phyloP scores from a whole-genome alignment of 1,140 invertebrate genomes.

The Drosophila takahashii region DNA sequence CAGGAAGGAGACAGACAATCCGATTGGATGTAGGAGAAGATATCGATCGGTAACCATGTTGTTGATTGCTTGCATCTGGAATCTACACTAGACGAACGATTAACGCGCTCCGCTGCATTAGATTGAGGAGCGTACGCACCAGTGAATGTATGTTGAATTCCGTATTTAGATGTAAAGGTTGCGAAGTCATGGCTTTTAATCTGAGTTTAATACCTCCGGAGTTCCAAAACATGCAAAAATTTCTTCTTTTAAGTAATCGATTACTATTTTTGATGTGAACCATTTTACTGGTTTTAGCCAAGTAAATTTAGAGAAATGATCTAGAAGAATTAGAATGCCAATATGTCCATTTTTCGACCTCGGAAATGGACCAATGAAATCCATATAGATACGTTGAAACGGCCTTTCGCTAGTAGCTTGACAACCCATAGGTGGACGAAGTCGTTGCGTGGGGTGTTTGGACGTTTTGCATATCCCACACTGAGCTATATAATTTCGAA shows the following conservation, averaged over 20 bases:
- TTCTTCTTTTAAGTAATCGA: not conserved
- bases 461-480: conserved; percentile 17
- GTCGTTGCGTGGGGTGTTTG: conserved; percentile 5
- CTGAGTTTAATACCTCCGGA: not conserved
- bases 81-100: no score
- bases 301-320: conserved; percentile 24
- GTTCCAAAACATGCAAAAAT: no score
- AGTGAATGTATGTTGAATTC: conserved; percentile 11
- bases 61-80: no score
- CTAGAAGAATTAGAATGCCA: not conserved
- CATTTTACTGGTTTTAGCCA: conserved; percentile 12
- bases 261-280: conserved; percentile 1
- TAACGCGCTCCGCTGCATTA: conserved; percentile 1
- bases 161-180: conserved; percentile 3
- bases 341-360: conserved; percentile 4
- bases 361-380: conserved; percentile 27
- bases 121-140: conserved; percentile 17
- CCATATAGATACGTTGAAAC: conserved; percentile 14
- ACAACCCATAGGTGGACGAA: conserved; percentile 4
- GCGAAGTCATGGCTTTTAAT: conserved; percentile 9
- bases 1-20: no score
- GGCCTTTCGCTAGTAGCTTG: not conserved
- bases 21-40: no score
- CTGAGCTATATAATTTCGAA: conserved; percentile 2
- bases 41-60: no score